Conservation (phyloP, 2,113 vertebrate species). For the Fulica atra region DNA sequence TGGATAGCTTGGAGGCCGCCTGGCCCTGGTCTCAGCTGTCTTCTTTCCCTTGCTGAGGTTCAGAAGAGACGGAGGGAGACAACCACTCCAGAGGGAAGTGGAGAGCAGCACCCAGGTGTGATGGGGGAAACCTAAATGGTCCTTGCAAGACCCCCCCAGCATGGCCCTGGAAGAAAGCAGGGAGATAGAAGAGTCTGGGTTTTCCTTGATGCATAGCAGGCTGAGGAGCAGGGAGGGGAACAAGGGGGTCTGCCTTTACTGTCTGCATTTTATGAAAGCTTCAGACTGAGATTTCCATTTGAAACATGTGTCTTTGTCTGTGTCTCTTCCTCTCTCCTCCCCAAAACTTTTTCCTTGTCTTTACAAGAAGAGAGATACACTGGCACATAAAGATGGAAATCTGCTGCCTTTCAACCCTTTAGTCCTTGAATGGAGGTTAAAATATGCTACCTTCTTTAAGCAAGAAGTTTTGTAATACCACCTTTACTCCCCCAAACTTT, state of each 20-base stretch:
- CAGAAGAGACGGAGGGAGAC: not conserved
- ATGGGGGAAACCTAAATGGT: rapidly evolving
- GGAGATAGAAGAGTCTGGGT: not conserved
- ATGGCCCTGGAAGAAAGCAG: rapidly evolving
- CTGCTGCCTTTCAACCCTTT: not conserved
- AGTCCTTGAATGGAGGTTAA: not conserved
- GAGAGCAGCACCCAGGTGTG: not conserved
- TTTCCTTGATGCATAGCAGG: not conserved
- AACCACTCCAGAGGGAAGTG: not conserved
- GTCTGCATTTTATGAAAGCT: not conserved
- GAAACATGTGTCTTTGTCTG: not conserved
- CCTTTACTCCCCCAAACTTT: not conserved
- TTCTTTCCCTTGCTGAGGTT: not conserved
- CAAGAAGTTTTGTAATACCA: not conserved
- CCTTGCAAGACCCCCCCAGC: not conserved
- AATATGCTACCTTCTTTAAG: not conserved
- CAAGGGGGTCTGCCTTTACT: not conserved
- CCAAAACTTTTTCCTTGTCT: not conserved
- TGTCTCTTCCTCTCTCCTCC: not conserved
- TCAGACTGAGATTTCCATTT: not conserved
- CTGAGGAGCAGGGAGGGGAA: not conserved
- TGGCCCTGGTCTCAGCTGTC: not conserved
- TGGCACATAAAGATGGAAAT: not conserved
- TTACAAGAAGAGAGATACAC: not conserved
- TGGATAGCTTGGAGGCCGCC: not conserved